Conservation (phyloP, 2,113 vertebrate genomes). For the Myrmophylax atrothorax region DNA sequence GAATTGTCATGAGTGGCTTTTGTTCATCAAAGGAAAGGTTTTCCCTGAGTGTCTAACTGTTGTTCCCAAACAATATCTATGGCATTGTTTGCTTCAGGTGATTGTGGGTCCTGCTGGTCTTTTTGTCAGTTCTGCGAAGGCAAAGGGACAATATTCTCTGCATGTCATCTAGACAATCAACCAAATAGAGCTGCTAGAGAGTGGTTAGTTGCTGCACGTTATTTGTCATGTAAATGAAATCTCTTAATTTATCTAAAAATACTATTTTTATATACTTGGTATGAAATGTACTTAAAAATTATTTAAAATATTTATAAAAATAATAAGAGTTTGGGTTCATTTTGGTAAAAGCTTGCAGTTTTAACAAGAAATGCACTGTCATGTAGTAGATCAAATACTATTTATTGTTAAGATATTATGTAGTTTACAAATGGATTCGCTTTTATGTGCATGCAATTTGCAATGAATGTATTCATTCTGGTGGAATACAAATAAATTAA, state of each 20-base stretch:
- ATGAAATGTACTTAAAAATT: conserved; percentile 80
- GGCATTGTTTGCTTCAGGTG: conserved; percentile 71
- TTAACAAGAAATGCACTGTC: conserved; percentile 75
- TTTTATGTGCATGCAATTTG: conserved; percentile 78
- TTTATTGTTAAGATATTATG: conserved; percentile 68
- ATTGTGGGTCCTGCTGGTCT: conserved; percentile 74
- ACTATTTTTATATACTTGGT: conserved; percentile 87
- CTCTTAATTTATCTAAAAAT: conserved; percentile 81
- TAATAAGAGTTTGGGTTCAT: conserved; percentile 74
- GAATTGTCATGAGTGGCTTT: conserved; percentile 63
- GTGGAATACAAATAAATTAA: conserved; percentile 67
- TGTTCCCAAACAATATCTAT: conserved; percentile 71
- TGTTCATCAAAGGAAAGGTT: conserved; percentile 73
- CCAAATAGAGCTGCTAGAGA: conserved; percentile 78
- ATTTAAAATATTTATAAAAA: conserved; percentile 84
- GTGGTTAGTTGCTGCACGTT: conserved; percentile 78
- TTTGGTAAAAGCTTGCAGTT: conserved; percentile 81
- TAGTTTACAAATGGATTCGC: conserved; percentile 70
- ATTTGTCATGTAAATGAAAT: conserved; percentile 84
- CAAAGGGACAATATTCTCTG: conserved; percentile 78
- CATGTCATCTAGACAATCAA: conserved; percentile 87
- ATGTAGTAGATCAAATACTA: conserved; percentile 73
- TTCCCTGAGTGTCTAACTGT: conserved; percentile 68
- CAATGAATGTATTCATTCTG: conserved; percentile 74
- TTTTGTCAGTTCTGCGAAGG: conserved; percentile 72